Evolutionary conservation across 23 tunicate genomes (phyloP).

Genomic region (Diplosoma virens): DNA sequence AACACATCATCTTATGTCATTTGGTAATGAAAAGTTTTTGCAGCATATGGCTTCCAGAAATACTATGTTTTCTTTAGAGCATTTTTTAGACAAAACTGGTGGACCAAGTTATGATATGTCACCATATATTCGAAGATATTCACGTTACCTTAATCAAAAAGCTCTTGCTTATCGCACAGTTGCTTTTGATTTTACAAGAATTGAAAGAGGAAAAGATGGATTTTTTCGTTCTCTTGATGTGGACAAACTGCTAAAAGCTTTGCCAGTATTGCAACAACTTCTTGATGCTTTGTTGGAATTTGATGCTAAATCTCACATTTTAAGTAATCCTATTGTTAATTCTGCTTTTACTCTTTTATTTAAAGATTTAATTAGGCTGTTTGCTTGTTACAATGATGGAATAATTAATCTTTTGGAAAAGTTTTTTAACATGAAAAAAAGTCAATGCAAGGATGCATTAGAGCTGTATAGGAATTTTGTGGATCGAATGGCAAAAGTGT

Average conservation of each 20-base stretch:
- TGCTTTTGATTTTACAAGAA: constrained; percentile 93
- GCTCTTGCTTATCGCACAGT: constrained; percentile 85
- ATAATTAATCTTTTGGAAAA: constrained; percentile 81
- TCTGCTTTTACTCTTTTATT: constrained; percentile 85
- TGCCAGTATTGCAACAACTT: constrained; percentile 76
- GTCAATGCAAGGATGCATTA: constrained; percentile 89
- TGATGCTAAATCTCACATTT: constrained; percentile 68
- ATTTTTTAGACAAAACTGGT: constrained; percentile 73
- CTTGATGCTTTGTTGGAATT: constrained; percentile 87
- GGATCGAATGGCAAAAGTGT: constrained; percentile 84
- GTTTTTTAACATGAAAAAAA: constrained; percentile 93
- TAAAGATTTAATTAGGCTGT: constrained; percentile 91
- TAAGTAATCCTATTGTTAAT: constrained; percentile 78
- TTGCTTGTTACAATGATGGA: constrained; percentile 99
- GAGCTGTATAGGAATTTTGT: constrained; percentile 88
- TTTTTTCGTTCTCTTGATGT: constrained; percentile 32
- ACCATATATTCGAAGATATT: constrained; percentile 75
- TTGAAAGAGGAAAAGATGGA: constrained; percentile 72
- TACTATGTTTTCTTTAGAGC: constrained; percentile 47
- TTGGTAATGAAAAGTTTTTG: constrained; percentile 87
- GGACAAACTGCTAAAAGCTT: constrained; percentile 78
- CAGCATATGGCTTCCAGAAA: constrained; percentile 93
- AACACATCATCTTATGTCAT: constrained; percentile 90
- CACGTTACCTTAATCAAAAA: constrained; percentile 87
- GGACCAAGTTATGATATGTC: constrained; percentile 96